Evolutionary conservation across 2,888 invertebrate species (phyloP), one percentile per base, ranked within the genome.

Genomic region (Scaptomyza tumidula): DNA sequence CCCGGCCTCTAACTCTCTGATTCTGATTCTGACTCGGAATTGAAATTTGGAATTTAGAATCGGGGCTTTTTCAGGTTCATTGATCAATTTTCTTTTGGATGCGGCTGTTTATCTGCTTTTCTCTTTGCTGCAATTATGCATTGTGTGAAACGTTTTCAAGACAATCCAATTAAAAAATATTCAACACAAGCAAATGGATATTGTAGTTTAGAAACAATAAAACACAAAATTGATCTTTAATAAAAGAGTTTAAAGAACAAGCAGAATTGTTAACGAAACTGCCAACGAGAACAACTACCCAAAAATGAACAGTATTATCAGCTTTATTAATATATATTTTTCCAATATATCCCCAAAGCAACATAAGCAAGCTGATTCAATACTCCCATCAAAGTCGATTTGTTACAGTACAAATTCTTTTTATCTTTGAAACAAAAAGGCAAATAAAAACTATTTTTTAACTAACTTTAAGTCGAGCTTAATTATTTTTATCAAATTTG

Each of bases 141-240:
- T 59, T 49, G 83, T 87, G 77, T 75, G 85, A 88, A 88, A 85
- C 73, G 78, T 57, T 71, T 62, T 54, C 48, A 53, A 70, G 31
- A 49, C 54, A 55, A 54, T 67, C 69, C 61, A 66, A 68, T 71
- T 75, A 71, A 52, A 43, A 16, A 16, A 16, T 31, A n/a, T 14
- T 0, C 11, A 19, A 19, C 35, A n/a, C 49, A 10, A 50, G 14
- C 16, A 29, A 9, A 11, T 6, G 39, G 10, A 14, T 31, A n/a
- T 6, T 16, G 6, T n/a, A 44, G 29, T 39, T 65, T 39, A 65
- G 37, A 37, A 59, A 14, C 46, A 14, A 7, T 9, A 9, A 33
- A 9, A 4, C 13, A 2, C 7, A 31, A 5, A 4, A 48, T 16
- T 13, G 37, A 14, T 39, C 39, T n/a, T 37, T 29, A 29, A 5